Evolutionary conservation across 2,113 vertebrate genomes (phyloP).

Genomic region (Phaetusa simplex): DNA sequence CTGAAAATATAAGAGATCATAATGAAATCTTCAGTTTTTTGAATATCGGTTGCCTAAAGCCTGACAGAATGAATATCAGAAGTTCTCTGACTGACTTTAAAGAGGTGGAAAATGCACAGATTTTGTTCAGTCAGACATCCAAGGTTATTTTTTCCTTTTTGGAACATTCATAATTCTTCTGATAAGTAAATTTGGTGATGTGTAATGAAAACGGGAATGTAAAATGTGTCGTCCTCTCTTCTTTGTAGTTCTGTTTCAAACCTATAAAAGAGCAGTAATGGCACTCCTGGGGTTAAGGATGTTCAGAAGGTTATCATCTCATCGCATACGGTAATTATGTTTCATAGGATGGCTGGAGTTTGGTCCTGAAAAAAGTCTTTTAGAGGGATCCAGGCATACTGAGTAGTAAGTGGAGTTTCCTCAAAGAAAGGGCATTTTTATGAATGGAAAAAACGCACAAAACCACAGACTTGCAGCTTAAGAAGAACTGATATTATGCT

Average conservation of each 20-base stretch:
- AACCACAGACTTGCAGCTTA: background rate
- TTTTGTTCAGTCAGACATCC: background rate
- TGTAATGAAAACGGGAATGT: background rate
- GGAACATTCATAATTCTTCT: background rate
- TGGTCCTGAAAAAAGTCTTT: background rate
- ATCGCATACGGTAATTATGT: background rate
- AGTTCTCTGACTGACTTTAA: background rate
- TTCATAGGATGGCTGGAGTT: background rate
- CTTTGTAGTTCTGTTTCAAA: conserved; percentile 6
- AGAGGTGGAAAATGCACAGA: background rate
- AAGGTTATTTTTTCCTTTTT: background rate
- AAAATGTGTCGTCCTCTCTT: background rate
- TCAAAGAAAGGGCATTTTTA: background rate
- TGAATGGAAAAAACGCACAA: background rate
- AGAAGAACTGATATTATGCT: background rate
- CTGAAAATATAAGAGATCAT: conserved; percentile 6
- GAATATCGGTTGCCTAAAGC: conserved; percentile 3
- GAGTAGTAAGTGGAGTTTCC: background rate
- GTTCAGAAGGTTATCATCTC: background rate
- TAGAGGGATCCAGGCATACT: background rate
- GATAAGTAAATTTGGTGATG: background rate
- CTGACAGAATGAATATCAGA: background rate
- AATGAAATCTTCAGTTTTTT: conserved; percentile 23
- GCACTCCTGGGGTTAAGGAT: background rate
- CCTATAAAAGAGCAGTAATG: background rate